These are phyloP conservation scores for Liolophura sinensis DNA, from an alignment of 1,140 invertebrate genomes.

Conservation along the genomic window DNA sequence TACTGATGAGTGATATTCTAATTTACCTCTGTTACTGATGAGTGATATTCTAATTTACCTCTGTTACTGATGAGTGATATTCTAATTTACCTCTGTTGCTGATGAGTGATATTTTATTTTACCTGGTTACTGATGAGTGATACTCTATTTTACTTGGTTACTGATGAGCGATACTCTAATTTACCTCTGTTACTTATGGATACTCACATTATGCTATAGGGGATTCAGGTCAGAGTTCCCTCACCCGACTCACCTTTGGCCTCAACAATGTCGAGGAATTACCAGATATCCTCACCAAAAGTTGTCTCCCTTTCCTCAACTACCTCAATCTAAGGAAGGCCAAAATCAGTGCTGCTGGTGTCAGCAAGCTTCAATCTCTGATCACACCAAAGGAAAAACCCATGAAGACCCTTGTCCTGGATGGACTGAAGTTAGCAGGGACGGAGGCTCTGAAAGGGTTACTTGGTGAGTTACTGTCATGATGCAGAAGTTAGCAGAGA, in stretches of 20 bases:
- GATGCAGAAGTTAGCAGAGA: too few relatives aligned
- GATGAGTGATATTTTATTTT: too few relatives aligned
- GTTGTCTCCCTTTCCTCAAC: conserved; percentile 22
- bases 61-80: too few relatives aligned
- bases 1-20: too few relatives aligned
- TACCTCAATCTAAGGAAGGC: conserved; percentile 41
- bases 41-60: too few relatives aligned
- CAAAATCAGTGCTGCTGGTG: conserved; percentile 15
- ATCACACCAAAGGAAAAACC: conserved; percentile 9
- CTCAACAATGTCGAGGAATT: conserved; percentile 30
- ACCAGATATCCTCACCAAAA: conserved; percentile 15
- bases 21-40: too few relatives aligned
- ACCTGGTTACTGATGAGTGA: too few relatives aligned
- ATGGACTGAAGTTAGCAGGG: conserved; percentile 41
- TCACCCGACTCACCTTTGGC: conserved; percentile 29
- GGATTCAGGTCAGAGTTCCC: conserved; percentile 13
- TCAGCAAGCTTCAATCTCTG: conserved; percentile 10
- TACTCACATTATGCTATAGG: conserved; percentile 14
- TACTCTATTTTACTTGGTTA: too few relatives aligned
- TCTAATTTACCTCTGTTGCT: too few relatives aligned
- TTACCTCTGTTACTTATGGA: neutral
- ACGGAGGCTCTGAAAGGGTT: conserved; percentile 31
- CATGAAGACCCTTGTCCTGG: conserved; percentile 36
- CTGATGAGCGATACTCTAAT: too few relatives aligned
- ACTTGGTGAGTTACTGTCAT: conserved; percentile 23